Base-by-base conservation (phyloP, 2,113 vertebrate genomes). In the Neogale vison region DNA sequence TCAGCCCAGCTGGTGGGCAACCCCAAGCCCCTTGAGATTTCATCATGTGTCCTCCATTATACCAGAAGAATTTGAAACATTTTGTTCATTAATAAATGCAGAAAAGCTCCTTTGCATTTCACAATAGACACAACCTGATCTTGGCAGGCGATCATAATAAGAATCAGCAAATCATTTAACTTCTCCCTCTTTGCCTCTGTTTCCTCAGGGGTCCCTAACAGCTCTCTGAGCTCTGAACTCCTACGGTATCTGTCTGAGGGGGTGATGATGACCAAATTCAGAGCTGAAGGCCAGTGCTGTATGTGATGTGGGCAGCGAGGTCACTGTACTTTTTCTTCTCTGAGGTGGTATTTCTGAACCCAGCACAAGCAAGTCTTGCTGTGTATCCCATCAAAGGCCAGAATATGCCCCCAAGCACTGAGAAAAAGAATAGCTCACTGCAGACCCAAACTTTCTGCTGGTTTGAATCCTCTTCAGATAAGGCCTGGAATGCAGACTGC, bases 61-160 rank as follows among this genome's bases (percentile, higher is more conserved):
- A 71, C 29, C 50, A 87, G 84, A 89, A 65, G 74, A 31, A 80
- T 86, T 4, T 17, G 67, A 96, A 94, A 76, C 23, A 77, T 52
- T 76, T 17, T 76, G 14, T 74, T 92, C 63, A 84, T 95, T 81
- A 83, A 80, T 84, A 57, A 92, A 88, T 94, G 74, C 14, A 76
- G 74, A 95, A 61, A 15, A 72, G 59, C 4, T 83, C 39, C 52
- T 77, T 83, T 65, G 26, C 11, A 36, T 67, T 61, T 83, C 87
- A 61, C 18, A 50, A 36, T 90, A 47, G 45, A 67, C 1, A 13
- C 11, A 50, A 10, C 72, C 80, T 93, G 39, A 95, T 72, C 24
- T 74, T 50, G n/a, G n/a, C 57, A 24, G 7, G 84, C 21, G 10
- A 18, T 42, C 39, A 81, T 5, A 55, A 34, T 1, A 5, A 45